phyloP scores from a whole-genome alignment of 2,113 vertebrate genomes.

The Chloropsis cyanopogon region DNA sequence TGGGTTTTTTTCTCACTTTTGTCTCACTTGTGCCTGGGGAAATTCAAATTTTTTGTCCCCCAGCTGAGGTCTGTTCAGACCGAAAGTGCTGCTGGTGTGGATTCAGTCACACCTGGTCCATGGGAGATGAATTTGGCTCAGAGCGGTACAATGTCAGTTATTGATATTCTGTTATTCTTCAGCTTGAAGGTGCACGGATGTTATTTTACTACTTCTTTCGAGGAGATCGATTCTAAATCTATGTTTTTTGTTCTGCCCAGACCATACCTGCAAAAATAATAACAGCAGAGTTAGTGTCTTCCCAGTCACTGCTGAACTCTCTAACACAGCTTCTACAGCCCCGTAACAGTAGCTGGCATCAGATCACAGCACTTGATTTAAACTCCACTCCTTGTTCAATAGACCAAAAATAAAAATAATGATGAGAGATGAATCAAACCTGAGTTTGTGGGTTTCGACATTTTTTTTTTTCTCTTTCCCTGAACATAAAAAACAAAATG shows the following conservation, averaged over 20 bases:
- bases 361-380: constrained; percentile 37
- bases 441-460: not conserved
- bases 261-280: constrained; percentile 7
- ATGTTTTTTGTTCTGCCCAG: not conserved
- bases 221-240: not conserved
- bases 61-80: not conserved
- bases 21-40: not conserved
- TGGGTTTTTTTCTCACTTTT: not conserved
- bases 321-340: not conserved
- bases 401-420: constrained; percentile 35
- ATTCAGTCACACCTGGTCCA: not conserved
- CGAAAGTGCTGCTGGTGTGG: not conserved
- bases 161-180: not conserved
- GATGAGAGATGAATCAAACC: not conserved
- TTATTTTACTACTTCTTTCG: not conserved
- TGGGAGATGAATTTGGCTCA: not conserved
- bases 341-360: not conserved
- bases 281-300: constrained; percentile 5
- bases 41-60: not conserved
- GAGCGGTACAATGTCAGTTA: not conserved
- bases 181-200: not conserved
- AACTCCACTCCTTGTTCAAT: constrained; percentile 27
- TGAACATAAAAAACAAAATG: not conserved
- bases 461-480: not conserved
- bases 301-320: not conserved